Evolutionary conservation across 2,113 vertebrate genomes (phyloP).

Genomic region (Dasyprocta punctata): DNA sequence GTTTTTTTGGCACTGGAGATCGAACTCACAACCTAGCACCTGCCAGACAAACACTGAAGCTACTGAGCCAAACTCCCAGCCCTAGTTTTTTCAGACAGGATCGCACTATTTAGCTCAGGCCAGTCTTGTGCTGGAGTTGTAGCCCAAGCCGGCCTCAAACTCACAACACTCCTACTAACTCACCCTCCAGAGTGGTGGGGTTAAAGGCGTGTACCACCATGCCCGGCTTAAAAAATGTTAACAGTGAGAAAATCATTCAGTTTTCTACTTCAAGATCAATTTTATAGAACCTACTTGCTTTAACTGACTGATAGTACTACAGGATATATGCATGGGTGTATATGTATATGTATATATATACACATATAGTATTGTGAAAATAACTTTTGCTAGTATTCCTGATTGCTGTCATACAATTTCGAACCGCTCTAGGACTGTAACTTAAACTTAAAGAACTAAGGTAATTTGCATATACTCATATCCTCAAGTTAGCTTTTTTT

Average conservation of each 20-base stretch:
- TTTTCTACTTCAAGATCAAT: slow-evolving; percentile 33
- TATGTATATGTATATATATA: background rate
- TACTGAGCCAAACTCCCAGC: too few species aligned
- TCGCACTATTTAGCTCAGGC: too few species aligned
- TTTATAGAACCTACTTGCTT: background rate
- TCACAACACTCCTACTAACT: too few species aligned
- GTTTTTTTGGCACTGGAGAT: too few species aligned
- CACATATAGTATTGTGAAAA: background rate
- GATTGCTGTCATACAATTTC: background rate
- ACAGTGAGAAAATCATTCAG: background rate
- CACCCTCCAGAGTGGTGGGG: too few species aligned
- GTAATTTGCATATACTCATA: background rate
- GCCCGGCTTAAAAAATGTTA: slow-evolving; percentile 38
- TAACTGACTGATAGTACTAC: background rate
- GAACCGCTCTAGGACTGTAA: background rate
- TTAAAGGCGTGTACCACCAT: too few species aligned
- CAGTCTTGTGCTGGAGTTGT: too few species aligned
- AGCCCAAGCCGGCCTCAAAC: too few species aligned
- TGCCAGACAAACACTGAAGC: too few species aligned
- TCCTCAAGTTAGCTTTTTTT: background rate
- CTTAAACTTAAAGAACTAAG: background rate
- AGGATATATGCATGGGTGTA: too few species aligned
- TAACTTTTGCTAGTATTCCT: background rate
- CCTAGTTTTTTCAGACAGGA: too few species aligned
- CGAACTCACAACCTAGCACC: too few species aligned